Percentiles rank a stretch among this genome's conserved stretches.
These are phyloP conservation scores for Pristionchus entomophagus DNA, from an alignment of 2,888 invertebrate species.

Conservation along the genomic window DNA sequence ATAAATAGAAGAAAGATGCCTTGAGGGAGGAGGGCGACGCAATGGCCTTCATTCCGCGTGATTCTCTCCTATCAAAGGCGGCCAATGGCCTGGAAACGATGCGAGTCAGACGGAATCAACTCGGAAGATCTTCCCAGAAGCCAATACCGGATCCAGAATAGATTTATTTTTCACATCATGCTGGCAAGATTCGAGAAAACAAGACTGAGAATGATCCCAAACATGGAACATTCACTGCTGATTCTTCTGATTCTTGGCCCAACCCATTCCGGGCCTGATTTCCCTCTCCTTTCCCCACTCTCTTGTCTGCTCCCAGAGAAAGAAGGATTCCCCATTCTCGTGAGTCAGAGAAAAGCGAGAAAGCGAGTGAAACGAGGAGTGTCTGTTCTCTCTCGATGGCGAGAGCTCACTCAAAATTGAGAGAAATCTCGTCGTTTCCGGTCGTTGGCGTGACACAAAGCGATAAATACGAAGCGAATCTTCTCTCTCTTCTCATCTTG, in stretches of 20 bases:
- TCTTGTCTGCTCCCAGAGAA: no score
- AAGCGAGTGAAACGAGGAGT: background rate
- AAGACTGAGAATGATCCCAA: no score
- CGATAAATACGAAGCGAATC: background rate
- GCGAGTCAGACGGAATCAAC: no score
- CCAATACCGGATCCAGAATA: no score
- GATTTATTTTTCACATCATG: no score
- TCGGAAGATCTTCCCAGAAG: no score
- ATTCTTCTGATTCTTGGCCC: no score
- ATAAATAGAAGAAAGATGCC: slow-evolving; percentile 53
- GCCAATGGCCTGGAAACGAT: slow-evolving; percentile 40
- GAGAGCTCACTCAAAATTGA: background rate
- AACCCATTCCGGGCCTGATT: background rate
- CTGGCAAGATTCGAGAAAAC: no score
- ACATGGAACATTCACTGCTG: no score
- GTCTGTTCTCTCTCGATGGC: background rate
- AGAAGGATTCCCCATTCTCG: background rate
- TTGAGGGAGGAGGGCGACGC: slow-evolving; percentile 45
- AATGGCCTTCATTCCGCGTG: slow-evolving; percentile 18
- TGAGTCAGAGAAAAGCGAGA: background rate
- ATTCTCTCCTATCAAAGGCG: background rate
- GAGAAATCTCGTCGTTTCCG: background rate
- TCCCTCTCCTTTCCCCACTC: slow-evolving; percentile 20
- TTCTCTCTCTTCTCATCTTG: background rate
- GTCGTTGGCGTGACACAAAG: background rate